Conservation (phyloP, 2,113 vertebrate genomes). For the Microcebus lehilahytsara region DNA sequence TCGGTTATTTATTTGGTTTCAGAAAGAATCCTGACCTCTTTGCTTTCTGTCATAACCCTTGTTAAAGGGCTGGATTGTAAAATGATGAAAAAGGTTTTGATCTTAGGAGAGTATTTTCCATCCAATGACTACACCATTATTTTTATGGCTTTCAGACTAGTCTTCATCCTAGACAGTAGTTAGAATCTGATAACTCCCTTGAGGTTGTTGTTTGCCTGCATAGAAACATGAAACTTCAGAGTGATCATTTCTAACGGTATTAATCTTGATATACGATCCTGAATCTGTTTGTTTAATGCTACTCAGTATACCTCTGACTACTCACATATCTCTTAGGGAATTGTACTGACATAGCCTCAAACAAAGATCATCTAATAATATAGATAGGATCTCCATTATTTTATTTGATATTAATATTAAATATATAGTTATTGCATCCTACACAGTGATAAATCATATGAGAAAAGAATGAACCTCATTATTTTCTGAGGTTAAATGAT, state of each 20-base stretch:
- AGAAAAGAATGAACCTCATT: constrained; percentile 8
- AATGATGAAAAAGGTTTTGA: not conserved
- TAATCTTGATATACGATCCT: not conserved
- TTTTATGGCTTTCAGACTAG: not conserved
- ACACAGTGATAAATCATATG: not conserved
- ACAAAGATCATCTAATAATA: not conserved
- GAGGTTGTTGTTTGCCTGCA: not conserved
- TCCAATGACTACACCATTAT: not conserved
- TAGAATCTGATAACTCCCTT: not conserved
- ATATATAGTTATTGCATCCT: not conserved
- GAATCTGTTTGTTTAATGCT: not conserved
- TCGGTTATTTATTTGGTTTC: not conserved
- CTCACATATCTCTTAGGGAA: not conserved
- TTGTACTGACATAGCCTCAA: not conserved
- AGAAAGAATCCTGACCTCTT: not conserved
- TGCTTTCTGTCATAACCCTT: not conserved
- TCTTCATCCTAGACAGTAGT: not conserved
- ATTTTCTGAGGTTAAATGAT: not conserved
- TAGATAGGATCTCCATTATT: not conserved
- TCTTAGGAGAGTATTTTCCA: not conserved
- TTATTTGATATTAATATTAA: not conserved
- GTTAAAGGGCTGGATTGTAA: not conserved
- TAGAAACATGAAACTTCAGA: not conserved
- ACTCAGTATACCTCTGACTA: not conserved
- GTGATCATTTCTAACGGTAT: not conserved